Evolutionary conservation across 2,113 vertebrate species (phyloP).

Genomic region (Nyctibius bracteatus): DNA sequence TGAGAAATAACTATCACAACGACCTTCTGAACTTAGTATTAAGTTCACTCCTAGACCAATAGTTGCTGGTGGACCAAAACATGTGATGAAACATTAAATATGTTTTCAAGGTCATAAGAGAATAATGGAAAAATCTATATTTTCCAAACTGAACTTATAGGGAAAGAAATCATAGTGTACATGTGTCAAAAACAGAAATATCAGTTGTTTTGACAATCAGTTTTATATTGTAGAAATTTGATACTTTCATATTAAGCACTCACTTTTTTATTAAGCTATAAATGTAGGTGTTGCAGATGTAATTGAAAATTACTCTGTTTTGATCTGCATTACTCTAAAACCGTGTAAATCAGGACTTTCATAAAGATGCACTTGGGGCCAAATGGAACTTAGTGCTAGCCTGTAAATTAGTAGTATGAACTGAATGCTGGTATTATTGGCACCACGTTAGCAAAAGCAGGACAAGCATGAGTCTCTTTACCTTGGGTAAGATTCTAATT

Average conservation of each 20-base stretch:
- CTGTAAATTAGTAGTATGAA: background rate
- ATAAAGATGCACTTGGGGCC: background rate
- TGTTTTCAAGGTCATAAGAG: background rate
- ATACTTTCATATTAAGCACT: background rate
- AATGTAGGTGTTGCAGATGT: background rate
- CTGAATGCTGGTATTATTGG: background rate
- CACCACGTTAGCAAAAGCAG: background rate
- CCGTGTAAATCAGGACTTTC: background rate
- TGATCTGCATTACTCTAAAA: background rate
- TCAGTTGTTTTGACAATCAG: background rate
- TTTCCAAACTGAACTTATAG: background rate
- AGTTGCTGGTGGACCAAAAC: background rate
- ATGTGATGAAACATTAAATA: background rate
- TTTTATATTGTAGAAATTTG: background rate
- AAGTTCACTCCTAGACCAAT: background rate
- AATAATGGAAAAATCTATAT: background rate
- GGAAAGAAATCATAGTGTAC: background rate
- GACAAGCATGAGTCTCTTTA: background rate
- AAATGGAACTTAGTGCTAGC: background rate
- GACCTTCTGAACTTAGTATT: background rate
- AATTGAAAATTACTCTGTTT: background rate
- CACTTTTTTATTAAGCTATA: background rate
- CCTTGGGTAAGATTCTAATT: background rate
- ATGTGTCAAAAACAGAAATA: background rate
- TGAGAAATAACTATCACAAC: background rate